Conservation (phyloP, 2,113 vertebrate genomes). For the Octodon degus region DNA sequence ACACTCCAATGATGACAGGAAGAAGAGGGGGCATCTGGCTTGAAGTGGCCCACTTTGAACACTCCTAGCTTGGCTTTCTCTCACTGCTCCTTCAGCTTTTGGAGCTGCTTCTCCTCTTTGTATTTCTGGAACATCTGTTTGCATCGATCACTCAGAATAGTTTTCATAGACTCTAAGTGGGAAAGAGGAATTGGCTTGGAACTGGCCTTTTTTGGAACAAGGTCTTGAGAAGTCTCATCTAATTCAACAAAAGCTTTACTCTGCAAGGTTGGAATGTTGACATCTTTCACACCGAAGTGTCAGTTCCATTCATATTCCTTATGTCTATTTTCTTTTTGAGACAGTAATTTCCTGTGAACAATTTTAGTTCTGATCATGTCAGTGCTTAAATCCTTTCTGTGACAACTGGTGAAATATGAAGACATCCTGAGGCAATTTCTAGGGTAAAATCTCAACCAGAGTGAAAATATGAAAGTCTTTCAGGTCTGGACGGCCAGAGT, state of each 20-base stretch:
- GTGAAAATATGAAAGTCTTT: too few relatives aligned
- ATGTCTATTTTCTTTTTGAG: conserved; percentile 93
- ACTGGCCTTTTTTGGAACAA: conserved; percentile 48
- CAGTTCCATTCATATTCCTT: conserved; percentile 90
- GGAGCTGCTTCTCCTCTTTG: conserved; percentile 92
- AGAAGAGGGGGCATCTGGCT: conserved; percentile 78
- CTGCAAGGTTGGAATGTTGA: conserved; percentile 80
- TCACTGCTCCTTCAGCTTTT: conserved; percentile 91
- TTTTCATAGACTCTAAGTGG: conserved; percentile 53
- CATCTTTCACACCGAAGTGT: conserved; percentile 86
- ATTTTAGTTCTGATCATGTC: conserved; percentile 91
- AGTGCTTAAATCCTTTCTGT: conserved; percentile 91
- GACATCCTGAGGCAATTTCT: conserved; percentile 63
- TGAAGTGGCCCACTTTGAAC: conserved; percentile 93
- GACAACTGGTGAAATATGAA: conserved; percentile 69
- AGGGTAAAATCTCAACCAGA: too few relatives aligned
- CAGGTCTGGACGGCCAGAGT: too few relatives aligned
- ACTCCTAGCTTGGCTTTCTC: conserved; percentile 89
- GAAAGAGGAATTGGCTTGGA: conserved; percentile 64
- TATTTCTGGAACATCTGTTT: conserved; percentile 92
- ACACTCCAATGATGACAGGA: conserved; percentile 65
- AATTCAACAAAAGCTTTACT: conserved; percentile 69
- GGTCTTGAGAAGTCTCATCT: conserved; percentile 65
- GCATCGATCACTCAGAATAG: conserved; percentile 84
- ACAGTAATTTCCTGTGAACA: conserved; percentile 90